Evolutionary conservation across 2,113 vertebrate genomes (phyloP), one percentile per base, ranked within the genome.

Genomic region (Dasyprocta punctata): DNA sequence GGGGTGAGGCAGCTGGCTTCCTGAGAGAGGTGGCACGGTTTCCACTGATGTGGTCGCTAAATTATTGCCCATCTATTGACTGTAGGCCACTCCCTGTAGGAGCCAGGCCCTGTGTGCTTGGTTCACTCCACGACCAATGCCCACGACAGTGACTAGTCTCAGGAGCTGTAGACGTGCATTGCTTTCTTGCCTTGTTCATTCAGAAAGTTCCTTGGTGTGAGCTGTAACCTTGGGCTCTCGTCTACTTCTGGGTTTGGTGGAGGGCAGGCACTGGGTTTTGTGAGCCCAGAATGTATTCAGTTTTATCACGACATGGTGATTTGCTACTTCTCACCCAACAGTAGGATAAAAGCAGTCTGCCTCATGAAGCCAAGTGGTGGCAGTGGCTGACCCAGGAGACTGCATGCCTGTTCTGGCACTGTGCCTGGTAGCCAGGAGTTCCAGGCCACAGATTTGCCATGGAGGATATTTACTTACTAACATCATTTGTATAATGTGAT

Each of bases 81-180:
- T 0, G 0, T 0, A 24, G 52, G 19, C 56, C 33, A 3, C 22
- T 3, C 13, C 22, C 24, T 63, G 13, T 7, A 28, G n/a, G 28
- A 6, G 14, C 16, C 30, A 24, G 22, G 33, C 16, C 30, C 20
- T 41, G 26, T 33, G 30, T 33, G 16, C 36, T 3, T 19, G 33
- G 5, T 3, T 16, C 8, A 0, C 1, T 6, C 8, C 1, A 16
- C 1, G 0, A 3, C 63, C 49, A 0, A 11, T 9, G 44, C 14
- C 44, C 44, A 78, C 1, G 38, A 1, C 60, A 4, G 0, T 0
- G 3, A 60, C 8, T 0, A 0, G 26, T 41, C 14, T 16, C 6
- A 1, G 52, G 36, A 9, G 11, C 2, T 0, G 3, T 5, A 4
- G 52, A 17, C 22, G 2, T 14, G 11, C 2, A 0, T 4, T 1